Percentiles rank a stretch among this genome's conserved stretches.
Evolutionary conservation across 2,888 invertebrate species (phyloP).

Genomic region (Drosophila pseudotakahashii): DNA sequence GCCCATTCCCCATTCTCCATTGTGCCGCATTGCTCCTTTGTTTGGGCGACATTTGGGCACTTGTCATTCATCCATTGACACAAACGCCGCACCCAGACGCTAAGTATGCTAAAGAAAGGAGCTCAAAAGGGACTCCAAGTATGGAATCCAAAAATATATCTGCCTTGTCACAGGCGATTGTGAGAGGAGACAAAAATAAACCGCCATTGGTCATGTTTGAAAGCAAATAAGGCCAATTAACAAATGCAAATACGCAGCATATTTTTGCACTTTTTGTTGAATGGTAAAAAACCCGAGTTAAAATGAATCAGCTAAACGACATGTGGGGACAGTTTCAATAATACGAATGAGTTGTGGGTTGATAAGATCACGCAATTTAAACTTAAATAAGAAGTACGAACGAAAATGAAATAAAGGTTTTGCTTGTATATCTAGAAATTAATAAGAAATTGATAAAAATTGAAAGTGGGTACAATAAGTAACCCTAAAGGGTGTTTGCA

Average conservation of each 20-base stretch:
- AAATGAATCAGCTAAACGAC: constrained; percentile 3
- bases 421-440: too few species aligned
- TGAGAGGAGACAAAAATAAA: constrained; percentile 20
- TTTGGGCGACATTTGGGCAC: constrained; percentile 52
- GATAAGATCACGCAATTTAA: not conserved
- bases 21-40: constrained; percentile 67
- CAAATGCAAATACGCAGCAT: constrained; percentile 48
- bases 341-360: not conserved
- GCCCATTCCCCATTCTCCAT: constrained; percentile 2
- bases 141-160: constrained; percentile 52
- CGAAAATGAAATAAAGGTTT: not conserved
- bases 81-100: constrained; percentile 32
- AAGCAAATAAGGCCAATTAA: constrained; percentile 74
- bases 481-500: too few species aligned
- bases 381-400: too few species aligned
- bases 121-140: constrained; percentile 29
- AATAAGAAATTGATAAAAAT: too few species aligned
- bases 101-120: constrained; percentile 40
- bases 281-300: not conserved
- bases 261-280: constrained; percentile 5
- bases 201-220: constrained; percentile 60
- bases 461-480: too few species aligned
- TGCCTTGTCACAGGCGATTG: constrained; percentile 37
- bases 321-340: not conserved
- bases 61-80: constrained; percentile 49